phyloP scores from a whole-genome alignment of 2,113 vertebrate species.

The Isichthys henryi region DNA sequence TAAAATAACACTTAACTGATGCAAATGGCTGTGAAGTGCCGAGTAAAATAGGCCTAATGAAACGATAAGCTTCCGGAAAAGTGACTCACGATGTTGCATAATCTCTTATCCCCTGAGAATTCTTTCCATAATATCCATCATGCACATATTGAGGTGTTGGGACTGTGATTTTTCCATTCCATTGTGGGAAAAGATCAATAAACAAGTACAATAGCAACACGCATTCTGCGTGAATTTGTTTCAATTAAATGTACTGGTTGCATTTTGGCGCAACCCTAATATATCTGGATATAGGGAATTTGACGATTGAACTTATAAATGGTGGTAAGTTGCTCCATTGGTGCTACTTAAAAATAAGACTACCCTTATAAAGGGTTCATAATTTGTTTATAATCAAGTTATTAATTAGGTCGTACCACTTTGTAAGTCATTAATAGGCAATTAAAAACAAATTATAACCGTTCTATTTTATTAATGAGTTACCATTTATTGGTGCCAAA shows the following conservation, averaged over 20 bases:
- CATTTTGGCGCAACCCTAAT: background rate
- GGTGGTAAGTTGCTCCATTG: background rate
- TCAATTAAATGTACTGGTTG: background rate
- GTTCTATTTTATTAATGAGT: background rate
- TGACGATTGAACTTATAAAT: background rate
- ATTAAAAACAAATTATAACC: too few relatives aligned
- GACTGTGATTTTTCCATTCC: background rate
- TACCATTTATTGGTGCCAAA: background rate
- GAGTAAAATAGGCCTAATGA: background rate
- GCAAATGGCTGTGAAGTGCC: background rate
- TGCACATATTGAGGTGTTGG: background rate
- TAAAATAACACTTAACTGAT: background rate
- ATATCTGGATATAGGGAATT: background rate
- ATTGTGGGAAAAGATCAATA: background rate
- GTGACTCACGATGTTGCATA: background rate
- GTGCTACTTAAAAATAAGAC: background rate
- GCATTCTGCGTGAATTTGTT: background rate
- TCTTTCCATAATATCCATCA: background rate
- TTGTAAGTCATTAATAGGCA: background rate
- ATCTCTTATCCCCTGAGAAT: background rate
- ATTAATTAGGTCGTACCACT: background rate
- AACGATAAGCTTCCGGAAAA: background rate
- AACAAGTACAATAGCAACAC: background rate
- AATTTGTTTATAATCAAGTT: background rate
- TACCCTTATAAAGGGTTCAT: background rate